Percentiles rank a stretch among this genome's conserved stretches.
These are phyloP conservation scores for Trichopoda pennipes DNA, from an alignment of 2,888 invertebrate species.

Conservation along the genomic window DNA sequence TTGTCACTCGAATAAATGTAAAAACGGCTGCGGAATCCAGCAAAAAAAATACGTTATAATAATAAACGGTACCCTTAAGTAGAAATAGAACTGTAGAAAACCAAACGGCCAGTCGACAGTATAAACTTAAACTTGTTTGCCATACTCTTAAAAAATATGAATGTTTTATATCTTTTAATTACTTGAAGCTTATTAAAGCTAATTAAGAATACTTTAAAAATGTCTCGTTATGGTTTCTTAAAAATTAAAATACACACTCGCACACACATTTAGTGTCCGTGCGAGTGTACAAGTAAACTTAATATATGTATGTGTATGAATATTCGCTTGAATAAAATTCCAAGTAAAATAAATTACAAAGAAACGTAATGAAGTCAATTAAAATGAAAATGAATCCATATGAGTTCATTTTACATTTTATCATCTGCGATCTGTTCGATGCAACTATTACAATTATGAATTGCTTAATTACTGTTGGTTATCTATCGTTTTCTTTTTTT, in stretches of 20 bases:
- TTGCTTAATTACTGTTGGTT: conserved; percentile 58
- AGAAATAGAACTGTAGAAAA: conserved; percentile 6
- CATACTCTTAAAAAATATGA: conserved; percentile 14
- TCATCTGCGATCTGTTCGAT: conserved; percentile 52
- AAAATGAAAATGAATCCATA: conserved; percentile 19
- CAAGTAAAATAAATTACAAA: conserved; percentile 9
- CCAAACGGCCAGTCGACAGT: neutral
- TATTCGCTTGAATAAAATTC: neutral
- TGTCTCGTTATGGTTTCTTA: conserved; percentile 29
- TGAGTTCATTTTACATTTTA: conserved; percentile 34
- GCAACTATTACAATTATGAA: conserved; percentile 58
- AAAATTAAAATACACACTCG: neutral
- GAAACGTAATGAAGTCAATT: conserved; percentile 1
- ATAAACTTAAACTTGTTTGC: neutral
- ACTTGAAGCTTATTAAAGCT: conserved; percentile 55
- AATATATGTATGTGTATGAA: neutral
- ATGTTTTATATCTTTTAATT: conserved; percentile 51
- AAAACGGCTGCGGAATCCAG: neutral
- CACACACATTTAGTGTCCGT: neutral
- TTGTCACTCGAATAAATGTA: neutral
- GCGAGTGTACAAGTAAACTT: too few species aligned
- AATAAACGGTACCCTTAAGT: conserved; percentile 7
- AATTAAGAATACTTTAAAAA: conserved; percentile 64
- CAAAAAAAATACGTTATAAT: neutral
- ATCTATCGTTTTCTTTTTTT: neutral